Evolutionary conservation across 2,797 vertebrate species (phyloP).

Genomic region (Hydrolagus colliei): DNA sequence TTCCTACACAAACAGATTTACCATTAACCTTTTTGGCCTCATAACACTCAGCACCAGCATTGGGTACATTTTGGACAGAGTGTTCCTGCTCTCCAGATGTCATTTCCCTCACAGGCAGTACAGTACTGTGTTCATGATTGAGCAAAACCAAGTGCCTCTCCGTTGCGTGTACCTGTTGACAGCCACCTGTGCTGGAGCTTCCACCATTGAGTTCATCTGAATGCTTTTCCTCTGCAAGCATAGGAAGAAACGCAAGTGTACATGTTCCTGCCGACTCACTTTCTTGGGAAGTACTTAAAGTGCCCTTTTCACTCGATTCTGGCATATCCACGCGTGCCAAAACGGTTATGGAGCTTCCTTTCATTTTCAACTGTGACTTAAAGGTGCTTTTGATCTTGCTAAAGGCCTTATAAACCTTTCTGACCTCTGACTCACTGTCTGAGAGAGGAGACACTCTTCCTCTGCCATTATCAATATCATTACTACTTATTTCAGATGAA

Average conservation of each 20-base stretch:
- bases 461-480: slow-evolving; percentile 50
- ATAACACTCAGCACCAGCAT: slow-evolving; percentile 51
- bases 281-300: background rate
- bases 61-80: slow-evolving; percentile 47
- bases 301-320: background rate
- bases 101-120: background rate
- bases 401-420: slow-evolving; percentile 70
- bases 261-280: background rate
- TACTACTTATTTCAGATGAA: slow-evolving; percentile 57
- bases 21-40: slow-evolving; percentile 66
- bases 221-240: background rate
- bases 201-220: slow-evolving; percentile 3
- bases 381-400: slow-evolving; percentile 40
- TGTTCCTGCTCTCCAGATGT: slow-evolving; percentile 49
- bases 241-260: background rate
- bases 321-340: background rate
- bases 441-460: slow-evolving; percentile 54
- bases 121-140: background rate
- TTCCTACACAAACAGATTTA: slow-evolving; percentile 51
- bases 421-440: slow-evolving; percentile 61
- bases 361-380: slow-evolving; percentile 14
- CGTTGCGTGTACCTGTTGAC: background rate
- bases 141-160: background rate
- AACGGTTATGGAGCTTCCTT: background rate
- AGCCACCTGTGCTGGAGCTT: background rate